phyloP scores from a whole-genome alignment of 2,113 vertebrate species.

The Nesoenas mayeri region DNA sequence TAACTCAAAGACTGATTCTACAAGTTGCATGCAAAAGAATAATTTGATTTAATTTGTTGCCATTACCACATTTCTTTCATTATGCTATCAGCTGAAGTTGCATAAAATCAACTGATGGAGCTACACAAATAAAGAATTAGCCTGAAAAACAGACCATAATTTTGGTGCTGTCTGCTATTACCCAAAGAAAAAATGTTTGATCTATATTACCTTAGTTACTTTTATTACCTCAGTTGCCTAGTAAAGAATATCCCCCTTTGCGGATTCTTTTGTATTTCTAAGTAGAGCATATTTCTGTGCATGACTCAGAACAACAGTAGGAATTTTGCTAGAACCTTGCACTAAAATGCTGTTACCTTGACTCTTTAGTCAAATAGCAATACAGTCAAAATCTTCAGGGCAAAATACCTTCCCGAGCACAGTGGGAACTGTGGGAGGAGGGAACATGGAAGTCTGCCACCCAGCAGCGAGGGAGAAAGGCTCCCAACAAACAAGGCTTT shows the following conservation, averaged over 20 bases:
- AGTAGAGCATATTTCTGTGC: background rate
- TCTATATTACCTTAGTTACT: background rate
- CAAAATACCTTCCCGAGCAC: background rate
- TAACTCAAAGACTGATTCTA: background rate
- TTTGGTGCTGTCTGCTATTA: background rate
- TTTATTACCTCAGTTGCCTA: background rate
- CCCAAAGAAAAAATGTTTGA: background rate
- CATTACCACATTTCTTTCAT: background rate
- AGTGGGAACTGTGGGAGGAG: background rate
- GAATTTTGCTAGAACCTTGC: background rate
- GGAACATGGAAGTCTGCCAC: background rate
- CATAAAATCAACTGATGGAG: background rate
- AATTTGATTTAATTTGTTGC: background rate
- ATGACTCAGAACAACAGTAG: background rate
- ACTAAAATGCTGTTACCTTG: background rate
- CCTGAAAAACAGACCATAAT: background rate
- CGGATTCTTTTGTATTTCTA: background rate
- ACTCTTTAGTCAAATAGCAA: background rate
- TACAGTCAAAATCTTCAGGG: background rate
- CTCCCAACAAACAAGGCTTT: background rate
- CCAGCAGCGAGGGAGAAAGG: background rate
- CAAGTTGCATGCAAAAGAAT: background rate
- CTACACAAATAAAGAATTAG: background rate
- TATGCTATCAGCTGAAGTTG: background rate
- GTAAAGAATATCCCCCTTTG: background rate